phyloP scores from a whole-genome alignment of 2,113 vertebrate genomes.

The Chionis minor region DNA sequence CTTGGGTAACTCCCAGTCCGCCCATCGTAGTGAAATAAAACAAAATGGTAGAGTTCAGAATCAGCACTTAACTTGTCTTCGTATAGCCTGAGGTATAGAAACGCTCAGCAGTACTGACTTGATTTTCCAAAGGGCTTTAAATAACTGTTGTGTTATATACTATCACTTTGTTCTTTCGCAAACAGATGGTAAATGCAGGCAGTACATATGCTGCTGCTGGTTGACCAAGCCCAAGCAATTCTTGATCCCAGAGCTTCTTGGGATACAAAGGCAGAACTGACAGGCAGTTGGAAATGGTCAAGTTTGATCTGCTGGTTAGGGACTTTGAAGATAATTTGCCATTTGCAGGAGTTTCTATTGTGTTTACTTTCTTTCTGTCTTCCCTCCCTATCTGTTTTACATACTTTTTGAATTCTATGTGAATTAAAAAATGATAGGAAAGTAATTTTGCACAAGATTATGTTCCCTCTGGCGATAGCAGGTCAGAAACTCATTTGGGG shows the following conservation, averaged over 20 bases:
- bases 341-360: background rate
- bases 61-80: conserved; percentile 45
- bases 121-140: conserved; percentile 50
- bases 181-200: background rate
- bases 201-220: background rate
- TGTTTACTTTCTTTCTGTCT: background rate
- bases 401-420: background rate
- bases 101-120: conserved; percentile 2
- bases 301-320: background rate
- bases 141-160: background rate
- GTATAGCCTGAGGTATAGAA: conserved; percentile 27
- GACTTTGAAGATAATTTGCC: background rate
- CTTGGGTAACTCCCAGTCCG: conserved; percentile 66
- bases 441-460: background rate
- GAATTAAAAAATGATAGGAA: background rate
- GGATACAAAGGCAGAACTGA: background rate
- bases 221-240: background rate
- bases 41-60: conserved; percentile 59
- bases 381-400: background rate
- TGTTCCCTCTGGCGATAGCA: background rate
- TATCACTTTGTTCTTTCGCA: background rate
- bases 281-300: background rate
- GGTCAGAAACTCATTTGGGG: background rate
- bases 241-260: background rate
- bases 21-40: conserved; percentile 66